phyloP scores from a whole-genome alignment of 2,888 invertebrate species.

The Tyria jacobaeae region DNA sequence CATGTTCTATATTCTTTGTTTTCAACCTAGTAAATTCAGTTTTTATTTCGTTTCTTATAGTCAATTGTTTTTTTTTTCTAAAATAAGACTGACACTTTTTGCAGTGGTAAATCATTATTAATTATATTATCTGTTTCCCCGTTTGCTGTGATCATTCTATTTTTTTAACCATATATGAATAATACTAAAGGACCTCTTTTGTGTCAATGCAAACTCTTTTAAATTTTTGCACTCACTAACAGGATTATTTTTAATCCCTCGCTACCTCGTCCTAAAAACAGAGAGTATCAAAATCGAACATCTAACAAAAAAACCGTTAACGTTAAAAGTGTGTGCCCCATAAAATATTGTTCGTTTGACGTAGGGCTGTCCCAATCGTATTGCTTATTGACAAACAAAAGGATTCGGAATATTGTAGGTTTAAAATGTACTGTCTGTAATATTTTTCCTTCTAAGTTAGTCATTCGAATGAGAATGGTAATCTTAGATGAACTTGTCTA shows the following conservation, averaged over 20 bases:
- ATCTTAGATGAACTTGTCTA: background rate
- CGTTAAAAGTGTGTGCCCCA: conserved; percentile 64
- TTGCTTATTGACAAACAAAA: background rate
- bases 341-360: conserved; percentile 52
- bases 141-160: no score
- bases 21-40: background rate
- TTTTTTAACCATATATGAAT: background rate
- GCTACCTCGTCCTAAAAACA: conserved; percentile 22
- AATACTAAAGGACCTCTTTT: background rate
- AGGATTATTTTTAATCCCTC: conserved; percentile 11
- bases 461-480: background rate
- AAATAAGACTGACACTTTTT: no score
- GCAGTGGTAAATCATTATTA: no score
- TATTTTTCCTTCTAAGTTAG: no score
- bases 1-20: background rate
- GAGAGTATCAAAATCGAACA: conserved; percentile 55
- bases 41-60: no score
- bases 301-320: conserved; percentile 60
- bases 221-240: conserved; percentile 2
- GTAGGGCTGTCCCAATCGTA: conserved; percentile 44
- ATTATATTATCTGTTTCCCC: no score
- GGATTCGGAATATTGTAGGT: background rate
- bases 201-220: background rate
- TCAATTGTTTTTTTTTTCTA: no score
- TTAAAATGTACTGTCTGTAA: background rate